phyloP scores from a whole-genome alignment of 2,888 invertebrate genomes.

The Drosophila lutescens region DNA sequence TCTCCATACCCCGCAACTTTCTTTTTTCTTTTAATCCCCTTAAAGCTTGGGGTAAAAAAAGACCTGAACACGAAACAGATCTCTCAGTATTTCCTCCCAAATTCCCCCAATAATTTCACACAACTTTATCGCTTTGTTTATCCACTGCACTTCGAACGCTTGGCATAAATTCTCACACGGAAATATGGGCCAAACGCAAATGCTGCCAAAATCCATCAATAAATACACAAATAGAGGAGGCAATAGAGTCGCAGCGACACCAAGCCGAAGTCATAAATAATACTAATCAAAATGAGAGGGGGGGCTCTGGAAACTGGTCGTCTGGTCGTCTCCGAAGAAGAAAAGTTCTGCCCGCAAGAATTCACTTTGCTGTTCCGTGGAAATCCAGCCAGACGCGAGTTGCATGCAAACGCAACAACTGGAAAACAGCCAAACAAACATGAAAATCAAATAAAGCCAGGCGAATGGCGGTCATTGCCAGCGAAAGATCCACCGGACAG shows the following conservation, averaged over 20 bases:
- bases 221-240: constrained; percentile 26
- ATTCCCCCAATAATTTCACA: constrained; percentile 6
- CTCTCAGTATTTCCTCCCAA: neutral
- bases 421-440: constrained; percentile 61
- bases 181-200: constrained; percentile 58
- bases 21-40: constrained; percentile 5
- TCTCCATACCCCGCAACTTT: neutral
- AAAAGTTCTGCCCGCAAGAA: constrained; percentile 50
- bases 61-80: constrained; percentile 10
- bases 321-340: neutral
- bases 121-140: constrained; percentile 12
- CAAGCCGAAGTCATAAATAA: constrained; percentile 62
- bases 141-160: constrained; percentile 1
- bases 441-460: constrained; percentile 66
- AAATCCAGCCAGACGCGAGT: constrained; percentile 41
- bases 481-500: constrained; percentile 55
- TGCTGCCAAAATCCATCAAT: constrained; percentile 43
- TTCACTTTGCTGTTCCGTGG: constrained; percentile 32
- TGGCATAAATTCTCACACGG: constrained; percentile 28
- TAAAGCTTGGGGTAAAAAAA: constrained; percentile 3
- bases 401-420: constrained; percentile 63
- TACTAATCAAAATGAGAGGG: constrained; percentile 51
- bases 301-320: constrained; percentile 16
- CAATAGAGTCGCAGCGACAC: constrained; percentile 38
- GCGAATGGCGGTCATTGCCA: constrained; percentile 78